Evolutionary conservation across 1,140 invertebrate species (phyloP), one percentile per base, ranked within the genome.

Genomic region (Leptopilina clavipes): DNA sequence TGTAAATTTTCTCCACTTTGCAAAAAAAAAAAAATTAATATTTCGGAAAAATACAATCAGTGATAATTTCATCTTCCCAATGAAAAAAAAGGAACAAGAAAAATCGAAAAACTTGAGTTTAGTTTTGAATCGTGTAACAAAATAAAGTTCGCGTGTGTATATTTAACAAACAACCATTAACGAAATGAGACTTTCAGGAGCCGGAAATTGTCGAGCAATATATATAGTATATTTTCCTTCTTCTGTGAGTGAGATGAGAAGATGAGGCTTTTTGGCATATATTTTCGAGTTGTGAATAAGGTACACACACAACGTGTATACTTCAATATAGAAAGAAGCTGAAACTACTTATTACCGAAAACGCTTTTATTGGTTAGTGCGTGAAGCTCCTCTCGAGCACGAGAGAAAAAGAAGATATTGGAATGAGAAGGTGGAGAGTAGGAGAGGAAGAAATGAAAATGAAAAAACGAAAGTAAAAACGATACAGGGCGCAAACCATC

Each of bases 401-500:
- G 45, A 74, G 76, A 44, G 52, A 19, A 59, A 48, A 18, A 78
- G 76, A 43, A 25, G n/a, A n/a, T n/a, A n/a, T n/a, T 19, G 19
- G 43, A 22, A 3, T 14, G 19, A 76, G 48, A 65, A 40, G 37
- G 76, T 14, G 45, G 25, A 59, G 17, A 70, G 81, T 1, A 31
- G 25, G 77, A 71, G 76, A 70, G 73, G 78, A 79, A 74, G 74
- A 76, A 80, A 78, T 75, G 73, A 74, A 80, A 79, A 76, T 74
- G 78, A 76, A 79, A 80, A 76, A 74, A 72, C 73, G 78, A 77
- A 80, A 80, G 81, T 80, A 84, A 84, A 78, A 80, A 82, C 78
- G 79, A 79, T 84, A 78, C 81, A 81, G 76, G 73, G 78, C 78
- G 73, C 56, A 83, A 40, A 80, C 78, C 80, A 83, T 83, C 82